These are phyloP conservation scores for Acleris emargana DNA, from an alignment of 2,888 invertebrate species.

Conservation along the genomic window DNA sequence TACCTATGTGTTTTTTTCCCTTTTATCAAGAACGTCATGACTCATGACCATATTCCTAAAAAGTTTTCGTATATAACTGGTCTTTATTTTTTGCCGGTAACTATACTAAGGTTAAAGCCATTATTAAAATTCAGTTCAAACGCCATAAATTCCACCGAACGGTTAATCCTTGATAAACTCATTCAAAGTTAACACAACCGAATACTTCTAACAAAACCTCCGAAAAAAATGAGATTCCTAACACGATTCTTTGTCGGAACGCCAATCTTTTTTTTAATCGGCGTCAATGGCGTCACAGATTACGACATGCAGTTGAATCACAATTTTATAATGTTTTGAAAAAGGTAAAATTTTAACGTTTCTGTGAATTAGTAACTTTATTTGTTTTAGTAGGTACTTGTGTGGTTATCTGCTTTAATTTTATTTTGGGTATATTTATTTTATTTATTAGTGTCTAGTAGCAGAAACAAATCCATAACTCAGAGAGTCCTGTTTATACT, in stretches of 20 bases:
- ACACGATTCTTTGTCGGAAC: conserved; percentile 51
- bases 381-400: too few species aligned
- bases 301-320: conserved; percentile 6
- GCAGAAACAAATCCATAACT: too few species aligned
- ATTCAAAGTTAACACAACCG: conserved; percentile 49
- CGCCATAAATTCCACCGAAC: conserved; percentile 25
- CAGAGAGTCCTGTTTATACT: too few species aligned
- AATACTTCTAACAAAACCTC: conserved; percentile 47
- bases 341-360: too few species aligned
- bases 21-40: too few species aligned
- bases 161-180: conserved; percentile 48
- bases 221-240: conserved; percentile 42
- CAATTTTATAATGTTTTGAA: background rate
- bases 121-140: conserved; percentile 21
- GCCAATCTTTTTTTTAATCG: conserved; percentile 47
- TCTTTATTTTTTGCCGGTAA: conserved; percentile 4
- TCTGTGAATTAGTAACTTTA: too few species aligned
- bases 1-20: too few species aligned
- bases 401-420: too few species aligned
- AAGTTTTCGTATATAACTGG: too few species aligned
- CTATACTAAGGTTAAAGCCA: background rate
- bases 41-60: too few species aligned
- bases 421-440: too few species aligned
- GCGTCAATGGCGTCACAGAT: conserved; percentile 58
- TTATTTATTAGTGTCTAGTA: too few species aligned